These are phyloP conservation scores for Danionella cerebrum DNA, from an alignment of 2,113 vertebrate species.

Conservation along the genomic window DNA sequence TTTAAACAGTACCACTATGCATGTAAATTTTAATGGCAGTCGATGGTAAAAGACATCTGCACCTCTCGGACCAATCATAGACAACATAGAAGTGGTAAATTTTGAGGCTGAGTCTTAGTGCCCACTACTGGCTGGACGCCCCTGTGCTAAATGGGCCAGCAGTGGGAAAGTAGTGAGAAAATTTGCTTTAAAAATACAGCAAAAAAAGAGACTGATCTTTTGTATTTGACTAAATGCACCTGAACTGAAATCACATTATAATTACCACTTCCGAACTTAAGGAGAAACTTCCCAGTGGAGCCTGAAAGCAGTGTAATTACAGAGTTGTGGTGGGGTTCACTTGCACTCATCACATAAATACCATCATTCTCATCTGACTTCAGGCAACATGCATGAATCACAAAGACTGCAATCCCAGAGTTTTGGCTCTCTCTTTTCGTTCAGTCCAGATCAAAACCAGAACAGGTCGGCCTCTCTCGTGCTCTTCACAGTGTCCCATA, in stretches of 20 bases:
- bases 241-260: background rate
- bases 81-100: too few relatives aligned
- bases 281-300: background rate
- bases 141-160: too few relatives aligned
- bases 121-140: too few relatives aligned
- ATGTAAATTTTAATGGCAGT: too few relatives aligned
- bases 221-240: background rate
- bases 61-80: too few relatives aligned
- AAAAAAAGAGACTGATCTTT: background rate
- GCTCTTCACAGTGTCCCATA: slow-evolving; percentile 15
- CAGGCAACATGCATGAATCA: background rate
- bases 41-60: too few relatives aligned
- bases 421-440: background rate
- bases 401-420: background rate
- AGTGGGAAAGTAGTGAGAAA: too few relatives aligned
- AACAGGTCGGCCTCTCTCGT: background rate
- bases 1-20: too few relatives aligned
- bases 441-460: slow-evolving; percentile 19
- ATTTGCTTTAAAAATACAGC: too few relatives aligned
- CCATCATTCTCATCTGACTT: background rate
- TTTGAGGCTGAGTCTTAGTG: too few relatives aligned
- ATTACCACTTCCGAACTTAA: slow-evolving; percentile 2
- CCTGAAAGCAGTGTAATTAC: background rate
- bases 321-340: background rate
- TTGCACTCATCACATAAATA: background rate